A percentile compares a stretch with the other conserved stretches of the same genome.
phyloP scores from a whole-genome alignment of 2,888 invertebrate species.

The Eledone cirrhosa region DNA sequence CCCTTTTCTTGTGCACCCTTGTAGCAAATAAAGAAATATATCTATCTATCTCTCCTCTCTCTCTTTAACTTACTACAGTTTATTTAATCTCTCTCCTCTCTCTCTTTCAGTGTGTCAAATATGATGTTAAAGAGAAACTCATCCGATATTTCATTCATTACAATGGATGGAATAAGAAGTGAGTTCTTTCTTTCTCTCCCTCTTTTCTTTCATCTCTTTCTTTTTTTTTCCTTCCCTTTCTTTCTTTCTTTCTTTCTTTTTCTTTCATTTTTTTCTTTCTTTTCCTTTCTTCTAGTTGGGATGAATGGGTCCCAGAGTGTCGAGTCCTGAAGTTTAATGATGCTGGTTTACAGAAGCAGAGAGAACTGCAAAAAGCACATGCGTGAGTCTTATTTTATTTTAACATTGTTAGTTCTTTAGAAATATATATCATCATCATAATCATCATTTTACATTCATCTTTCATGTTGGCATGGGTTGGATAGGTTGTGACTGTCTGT shows the following conservation, averaged over 20 bases:
- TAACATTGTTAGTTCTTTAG: too few relatives aligned
- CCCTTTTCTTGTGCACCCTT: too few relatives aligned
- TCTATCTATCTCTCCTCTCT: not conserved
- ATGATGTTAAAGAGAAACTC: conserved; percentile 81
- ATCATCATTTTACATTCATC: too few relatives aligned
- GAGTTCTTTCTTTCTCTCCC: conserved; percentile 69
- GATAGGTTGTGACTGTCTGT: too few relatives aligned
- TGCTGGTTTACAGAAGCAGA: conserved; percentile 85
- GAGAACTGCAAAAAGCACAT: conserved; percentile 84
- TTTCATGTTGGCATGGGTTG: too few relatives aligned
- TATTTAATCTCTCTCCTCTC: conserved; percentile 12
- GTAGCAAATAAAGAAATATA: too few relatives aligned
- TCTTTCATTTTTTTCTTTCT: not conserved
- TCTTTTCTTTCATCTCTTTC: too few relatives aligned
- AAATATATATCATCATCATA: not conserved
- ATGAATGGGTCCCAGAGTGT: conserved; percentile 84
- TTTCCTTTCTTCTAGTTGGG: conserved; percentile 66
- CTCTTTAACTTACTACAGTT: not conserved
- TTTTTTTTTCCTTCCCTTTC: too few relatives aligned
- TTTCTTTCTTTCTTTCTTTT: too few relatives aligned
- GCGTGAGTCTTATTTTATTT: conserved; percentile 38
- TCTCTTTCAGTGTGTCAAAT: conserved; percentile 77
- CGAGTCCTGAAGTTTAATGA: conserved; percentile 90
- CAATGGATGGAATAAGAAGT: conserved; percentile 99
- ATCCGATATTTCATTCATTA: conserved; percentile 94